Conservation (phyloP, 2,113 vertebrate species). For the Anguilla rostrata region DNA sequence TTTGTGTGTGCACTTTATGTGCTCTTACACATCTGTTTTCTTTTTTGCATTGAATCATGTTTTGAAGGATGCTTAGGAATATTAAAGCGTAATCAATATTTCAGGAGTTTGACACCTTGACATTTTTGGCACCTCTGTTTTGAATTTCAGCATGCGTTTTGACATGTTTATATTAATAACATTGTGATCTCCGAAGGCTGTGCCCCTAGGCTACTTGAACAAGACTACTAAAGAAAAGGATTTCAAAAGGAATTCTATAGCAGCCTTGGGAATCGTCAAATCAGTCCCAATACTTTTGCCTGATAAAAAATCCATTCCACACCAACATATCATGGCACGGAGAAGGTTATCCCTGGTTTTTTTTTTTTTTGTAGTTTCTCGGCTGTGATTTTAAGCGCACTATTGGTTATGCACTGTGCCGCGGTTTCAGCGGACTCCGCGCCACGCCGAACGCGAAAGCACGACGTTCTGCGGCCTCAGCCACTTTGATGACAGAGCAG, state of each 20-base stretch:
- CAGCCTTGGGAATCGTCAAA: conserved; percentile 76
- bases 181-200: conserved; percentile 79
- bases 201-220: conserved; percentile 75
- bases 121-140: conserved; percentile 75
- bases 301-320: conserved; percentile 78
- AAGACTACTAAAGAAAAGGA: conserved; percentile 75
- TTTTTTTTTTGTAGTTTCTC: conserved; percentile 27
- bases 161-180: conserved; percentile 81
- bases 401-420: conserved; percentile 19
- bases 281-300: conserved; percentile 70
- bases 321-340: conserved; percentile 50
- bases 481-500: background rate
- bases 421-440: background rate
- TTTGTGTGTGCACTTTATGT: conserved; percentile 33
- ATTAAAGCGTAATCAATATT: conserved; percentile 75
- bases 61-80: conserved; percentile 69
- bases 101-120: conserved; percentile 75
- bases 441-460: background rate
- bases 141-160: conserved; percentile 76
- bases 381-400: conserved; percentile 18
- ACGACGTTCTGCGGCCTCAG: background rate
- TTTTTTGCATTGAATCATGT: conserved; percentile 58
- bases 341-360: conserved; percentile 38
- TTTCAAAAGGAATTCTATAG: conserved; percentile 81
- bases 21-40: conserved; percentile 41